Base-by-base conservation (phyloP, 2,888 invertebrate species). In the Scaptomyza parva region DNA sequence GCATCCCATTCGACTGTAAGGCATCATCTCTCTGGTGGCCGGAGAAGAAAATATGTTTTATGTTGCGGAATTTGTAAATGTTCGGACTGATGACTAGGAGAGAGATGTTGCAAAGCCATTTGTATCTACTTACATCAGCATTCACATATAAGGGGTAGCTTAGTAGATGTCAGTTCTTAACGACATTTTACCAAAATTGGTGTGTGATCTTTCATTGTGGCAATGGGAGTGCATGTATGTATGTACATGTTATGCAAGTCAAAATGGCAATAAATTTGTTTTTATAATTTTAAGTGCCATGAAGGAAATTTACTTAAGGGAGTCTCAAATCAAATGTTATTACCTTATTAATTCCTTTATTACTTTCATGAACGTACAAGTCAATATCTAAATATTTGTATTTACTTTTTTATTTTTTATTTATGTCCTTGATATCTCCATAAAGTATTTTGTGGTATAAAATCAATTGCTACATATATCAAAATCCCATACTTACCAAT, bases 41-140 rank as follows among this genome's bases (percentile, higher is more conserved):
- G 53, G 54, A 66, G 63, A 86, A 72, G 67, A 66, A 87, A 87
- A 87, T 86, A 86, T 86, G 88, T 79, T 82, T 82, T 86, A 86
- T 82, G 83, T 70, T 64, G 60, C 39, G 63, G 53, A 86, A 82
- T 87, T 87, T 82, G 68, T 82, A 70, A 76, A 83, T 86, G 86
- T 69, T 73, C 70, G 85, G 76, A 87, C 72, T 82, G 86, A 87
- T 87, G 85, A 61, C 51, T 54, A 18, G 37, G 55, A 59, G 60
- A 35, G 33, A 11, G 12, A 58, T 64, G 51, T 58, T 54, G 67
- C 61, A 17, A n/a, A 24, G 45, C 18, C 40, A 64, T 64, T 55
- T 47, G 39, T 45, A 24, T 11, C 30, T 44, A 30, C 30, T 6
- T 5, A 18, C 47, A 17, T 17, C 17, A 17, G 18, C 4, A 7